Base-by-base conservation (phyloP, 2,113 vertebrate genomes). In the Neoarius graeffei region DNA sequence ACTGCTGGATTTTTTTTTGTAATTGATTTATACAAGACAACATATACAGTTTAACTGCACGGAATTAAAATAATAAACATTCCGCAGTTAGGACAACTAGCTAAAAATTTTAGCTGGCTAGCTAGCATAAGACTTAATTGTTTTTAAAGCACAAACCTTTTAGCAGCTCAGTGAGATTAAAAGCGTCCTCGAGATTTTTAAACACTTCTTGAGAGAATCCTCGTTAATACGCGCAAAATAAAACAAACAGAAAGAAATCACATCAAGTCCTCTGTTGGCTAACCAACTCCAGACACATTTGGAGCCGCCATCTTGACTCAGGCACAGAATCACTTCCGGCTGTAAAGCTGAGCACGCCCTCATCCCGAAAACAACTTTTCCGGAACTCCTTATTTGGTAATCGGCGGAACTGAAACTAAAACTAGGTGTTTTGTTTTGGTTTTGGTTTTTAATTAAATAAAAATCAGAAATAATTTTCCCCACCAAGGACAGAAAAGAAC, bases 301-400 rank as follows among this genome's bases (percentile, higher is more conserved):
- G 89, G 67, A 74, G 48, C 59, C 88, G 87, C 93, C 94, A 95
- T 95, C 88, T 94, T 94, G 91, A 79, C 91, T 94, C 90, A 2
- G 2, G n/a, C 1, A 57, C 74, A 23, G 20, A 67, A 74, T 52
- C 20, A n/a, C 62, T 92, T 92, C 93, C 93, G 87, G 86, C 2
- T 64, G 52, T 4, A 25, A 57, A 71, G 3, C 1, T n/a, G 3
- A 52, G 7, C 74, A 42, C 76, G 25, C 52, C 11, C 76, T 2
- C 74, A 5, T 1, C 1, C 25, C 9, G 1, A 0, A 2, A 25
- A n/a, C 9, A 52, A 25, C 6, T 4, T 10, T 35, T 9, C 76
- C 56, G 54, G 54, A 59, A 81, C 3, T 59, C 54, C 27, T 81
- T 35, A 60, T 60, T 11, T 81, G 27, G 27, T 59, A 0, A 59